Conservation (phyloP, 2,797 vertebrate species). For the Smutsia temminckii region DNA sequence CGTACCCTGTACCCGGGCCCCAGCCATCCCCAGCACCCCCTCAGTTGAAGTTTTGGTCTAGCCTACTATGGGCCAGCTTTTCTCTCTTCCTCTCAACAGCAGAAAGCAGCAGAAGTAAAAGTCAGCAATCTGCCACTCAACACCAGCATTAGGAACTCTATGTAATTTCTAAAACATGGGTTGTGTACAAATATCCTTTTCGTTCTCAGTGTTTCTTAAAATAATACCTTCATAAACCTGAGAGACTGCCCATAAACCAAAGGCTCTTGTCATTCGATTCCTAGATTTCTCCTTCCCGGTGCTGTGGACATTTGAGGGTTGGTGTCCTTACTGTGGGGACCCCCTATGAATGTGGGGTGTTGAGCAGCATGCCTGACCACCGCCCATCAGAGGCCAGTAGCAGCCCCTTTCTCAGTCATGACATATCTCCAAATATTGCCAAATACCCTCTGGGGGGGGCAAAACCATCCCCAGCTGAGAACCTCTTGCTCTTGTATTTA, state of each 20-base stretch:
- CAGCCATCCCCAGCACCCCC: slow-evolving; percentile 50
- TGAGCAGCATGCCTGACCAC: not conserved
- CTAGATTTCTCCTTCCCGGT: not conserved
- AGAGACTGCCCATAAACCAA: not conserved
- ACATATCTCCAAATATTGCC: not conserved
- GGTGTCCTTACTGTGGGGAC: too few relatives aligned
- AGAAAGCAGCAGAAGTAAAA: slow-evolving; percentile 32
- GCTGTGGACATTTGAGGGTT: not conserved
- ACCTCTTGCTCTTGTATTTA: not conserved
- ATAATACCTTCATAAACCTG: not conserved
- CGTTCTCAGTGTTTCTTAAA: not conserved
- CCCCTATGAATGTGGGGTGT: fast-evolving
- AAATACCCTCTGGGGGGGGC: not conserved
- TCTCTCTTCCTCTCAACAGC: slow-evolving; percentile 32
- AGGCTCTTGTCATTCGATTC: not conserved
- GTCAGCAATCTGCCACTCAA: slow-evolving; percentile 62
- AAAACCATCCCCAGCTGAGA: not conserved
- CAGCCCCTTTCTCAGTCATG: too few relatives aligned
- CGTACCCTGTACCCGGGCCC: not conserved
- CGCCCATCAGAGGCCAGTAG: not conserved
- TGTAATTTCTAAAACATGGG: not conserved
- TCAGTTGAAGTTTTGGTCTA: not conserved
- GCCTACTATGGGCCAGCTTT: not conserved
- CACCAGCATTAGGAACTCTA: not conserved
- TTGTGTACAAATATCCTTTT: not conserved